Percentiles rank a stretch among this genome's conserved stretches.
These are phyloP conservation scores for Cydia splendana DNA, from an alignment of 1,140 invertebrate genomes.

Conservation along the genomic window DNA sequence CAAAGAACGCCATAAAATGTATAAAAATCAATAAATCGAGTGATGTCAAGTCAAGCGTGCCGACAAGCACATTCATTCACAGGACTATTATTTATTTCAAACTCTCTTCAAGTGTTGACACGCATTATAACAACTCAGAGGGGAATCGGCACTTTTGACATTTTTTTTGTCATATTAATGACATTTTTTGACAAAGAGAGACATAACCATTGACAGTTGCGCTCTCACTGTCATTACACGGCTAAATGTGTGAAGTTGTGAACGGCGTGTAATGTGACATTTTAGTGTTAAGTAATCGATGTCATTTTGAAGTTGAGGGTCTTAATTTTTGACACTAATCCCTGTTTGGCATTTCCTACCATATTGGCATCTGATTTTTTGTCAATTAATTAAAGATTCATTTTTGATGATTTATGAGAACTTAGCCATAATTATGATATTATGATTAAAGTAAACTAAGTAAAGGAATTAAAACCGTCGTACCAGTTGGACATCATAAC, in stretches of 20 bases:
- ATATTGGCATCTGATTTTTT: neutral
- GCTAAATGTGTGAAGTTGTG: slow-evolving; percentile 56
- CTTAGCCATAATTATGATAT: too few relatives aligned
- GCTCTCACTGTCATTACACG: slow-evolving; percentile 74
- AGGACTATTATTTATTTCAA: slow-evolving; percentile 73
- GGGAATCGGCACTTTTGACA: slow-evolving; percentile 60
- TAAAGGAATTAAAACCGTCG: too few relatives aligned
- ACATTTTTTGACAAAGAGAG: slow-evolving; percentile 70
- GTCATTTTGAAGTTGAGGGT: neutral
- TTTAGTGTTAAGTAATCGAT: slow-evolving; percentile 20
- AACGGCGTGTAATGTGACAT: slow-evolving; percentile 30
- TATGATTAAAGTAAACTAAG: too few relatives aligned
- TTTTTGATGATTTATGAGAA: neutral
- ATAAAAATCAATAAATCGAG: slow-evolving; percentile 64
- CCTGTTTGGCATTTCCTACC: neutral
- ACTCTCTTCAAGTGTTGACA: slow-evolving; percentile 74
- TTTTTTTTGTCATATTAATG: slow-evolving; percentile 71
- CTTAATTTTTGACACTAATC: slow-evolving; percentile 21
- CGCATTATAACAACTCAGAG: slow-evolving; percentile 66
- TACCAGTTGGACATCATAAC: too few relatives aligned
- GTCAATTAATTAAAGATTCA: neutral
- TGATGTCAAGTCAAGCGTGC: slow-evolving; percentile 52
- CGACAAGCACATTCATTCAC: slow-evolving; percentile 53
- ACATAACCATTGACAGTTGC: slow-evolving; percentile 68
- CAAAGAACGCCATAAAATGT: slow-evolving; percentile 35